Base-by-base conservation (phyloP, 2,113 vertebrate species). In the Calyptommatus sinebrachiatus region DNA sequence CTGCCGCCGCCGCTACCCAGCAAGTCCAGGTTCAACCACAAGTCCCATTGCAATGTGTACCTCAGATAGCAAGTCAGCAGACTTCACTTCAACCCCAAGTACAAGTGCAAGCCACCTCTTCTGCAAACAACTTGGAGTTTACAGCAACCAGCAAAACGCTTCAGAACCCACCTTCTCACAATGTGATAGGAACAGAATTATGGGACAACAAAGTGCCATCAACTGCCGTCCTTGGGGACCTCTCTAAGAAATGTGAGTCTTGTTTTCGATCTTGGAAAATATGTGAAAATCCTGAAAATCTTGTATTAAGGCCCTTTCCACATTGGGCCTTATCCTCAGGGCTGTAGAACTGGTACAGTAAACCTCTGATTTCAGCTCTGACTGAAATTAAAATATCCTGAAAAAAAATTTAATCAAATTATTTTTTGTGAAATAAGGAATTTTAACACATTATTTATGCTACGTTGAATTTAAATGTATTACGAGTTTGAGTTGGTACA, bases 171-270 rank as follows among this genome's bases (percentile, higher is more conserved):
- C 96, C 95, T 81, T 67, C 96, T 1, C 96, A 96, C 88, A 95
- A 93, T 50, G 89, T 94, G 69, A 91, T 99, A 29, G 96, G 96
- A 78, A 92, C 96, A 26, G 98, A 99, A 57, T 86, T 99, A 5
- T 99, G 98, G 98, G 98, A 99, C 88, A 99, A 94, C 90, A 99
- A 99, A 92, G 96, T 96, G 76, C 89, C 96, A 5, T 87, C 95
- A 61, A 87, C 97, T 63, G 86, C 95, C 7, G 96, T 96, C 78
- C 94, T 98, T 57, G 94, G 95, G 61, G 98, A 99, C 41, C 94
- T 98, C 86, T 94, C 94, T 82, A 99, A 99, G 88, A 99, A 99
- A 92, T 85, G 98, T 99, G 90, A 18, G 26, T 45, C 20, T 60
- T 7, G 72, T n/a, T 60, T 10, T 12, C 18, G 18, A 21, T 24